Evolutionary conservation across 2,113 vertebrate species (phyloP), one percentile per base, ranked within the genome.

Genomic region (Macquaria ambigua): DNA sequence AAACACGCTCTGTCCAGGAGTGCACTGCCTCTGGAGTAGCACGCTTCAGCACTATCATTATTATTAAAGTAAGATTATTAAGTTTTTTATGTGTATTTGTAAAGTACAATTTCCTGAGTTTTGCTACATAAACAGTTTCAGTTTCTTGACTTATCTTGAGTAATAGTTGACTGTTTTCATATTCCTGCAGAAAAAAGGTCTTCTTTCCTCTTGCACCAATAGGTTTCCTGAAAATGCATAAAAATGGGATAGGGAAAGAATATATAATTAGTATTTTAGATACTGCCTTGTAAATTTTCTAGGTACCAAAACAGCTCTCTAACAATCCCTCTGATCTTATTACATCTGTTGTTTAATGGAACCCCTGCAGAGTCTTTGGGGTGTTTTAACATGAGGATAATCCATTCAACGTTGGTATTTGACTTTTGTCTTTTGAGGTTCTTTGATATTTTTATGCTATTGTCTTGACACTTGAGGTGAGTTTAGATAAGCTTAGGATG

Each of bases 401-500:
- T 84, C 58, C 52, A 41, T 74, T 74, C 48, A 59, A 43, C 16
- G 3, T 31, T 53, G 64, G 80, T 50, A 74, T 84, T 84, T 81
- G 18, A 66, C 50, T 81, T 82, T 31, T 63, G 73, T 79, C 34
- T 86, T 72, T 81, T 46, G 68, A 78, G 25, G 52, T 73, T 75
- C 80, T 84, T 75, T 86, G 63, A 76, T 86, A 73, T 87, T 72
- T 84, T 81, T 20, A 72, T 50, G 69, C 68, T 28, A 62, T 79
- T 83, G 79, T 81, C 72, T 87, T 76, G 56, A 77, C 74, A 72
- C 82, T 87, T 53, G 43, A 87, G 74, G 73, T 53, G 77, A 73
- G 74, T 85, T 83, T 72, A 73, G 82, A 86, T 87, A 72, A 78
- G 82, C 68, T 58, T 28, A n/a, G 41, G 63, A 73, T 77, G 46